phyloP scores from a whole-genome alignment of 2,113 vertebrate species.

The Ursus arctos region DNA sequence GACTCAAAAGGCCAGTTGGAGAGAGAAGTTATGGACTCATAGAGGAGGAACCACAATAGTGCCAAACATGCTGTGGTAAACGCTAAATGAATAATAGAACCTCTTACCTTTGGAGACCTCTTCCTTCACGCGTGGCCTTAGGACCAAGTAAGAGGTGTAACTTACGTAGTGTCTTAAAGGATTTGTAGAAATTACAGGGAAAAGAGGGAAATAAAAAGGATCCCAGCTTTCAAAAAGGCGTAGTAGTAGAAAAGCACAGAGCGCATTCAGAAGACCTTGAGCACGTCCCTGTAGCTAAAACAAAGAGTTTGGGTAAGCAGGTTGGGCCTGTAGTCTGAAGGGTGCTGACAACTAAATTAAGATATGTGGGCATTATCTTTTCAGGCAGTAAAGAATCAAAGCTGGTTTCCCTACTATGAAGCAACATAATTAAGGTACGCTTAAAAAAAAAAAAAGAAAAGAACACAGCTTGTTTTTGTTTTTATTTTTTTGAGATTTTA shows the following conservation, averaged over 20 bases:
- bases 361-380: conserved; percentile 27
- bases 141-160: conserved; percentile 5
- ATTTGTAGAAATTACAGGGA: conserved; percentile 41
- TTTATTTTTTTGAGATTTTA: no score
- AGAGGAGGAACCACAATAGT: background rate
- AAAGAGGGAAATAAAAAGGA: conserved; percentile 10
- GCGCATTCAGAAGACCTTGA: background rate
- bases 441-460: background rate
- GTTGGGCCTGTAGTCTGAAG: background rate
- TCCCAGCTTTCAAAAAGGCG: background rate
- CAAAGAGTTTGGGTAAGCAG: background rate
- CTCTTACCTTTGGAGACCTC: background rate
- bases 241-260: background rate
- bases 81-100: background rate
- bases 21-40: background rate
- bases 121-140: background rate
- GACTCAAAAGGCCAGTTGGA: conserved; percentile 44
- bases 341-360: conserved; percentile 36
- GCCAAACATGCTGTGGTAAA: background rate
- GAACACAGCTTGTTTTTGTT: background rate
- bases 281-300: conserved; percentile 19
- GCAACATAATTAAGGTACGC: background rate
- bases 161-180: conserved; percentile 2
- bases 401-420: background rate
- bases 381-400: conserved; percentile 27